These are phyloP conservation scores for Ceratoteleas bidentatus DNA, from an alignment of 1,140 invertebrate genomes.

Conservation along the genomic window DNA sequence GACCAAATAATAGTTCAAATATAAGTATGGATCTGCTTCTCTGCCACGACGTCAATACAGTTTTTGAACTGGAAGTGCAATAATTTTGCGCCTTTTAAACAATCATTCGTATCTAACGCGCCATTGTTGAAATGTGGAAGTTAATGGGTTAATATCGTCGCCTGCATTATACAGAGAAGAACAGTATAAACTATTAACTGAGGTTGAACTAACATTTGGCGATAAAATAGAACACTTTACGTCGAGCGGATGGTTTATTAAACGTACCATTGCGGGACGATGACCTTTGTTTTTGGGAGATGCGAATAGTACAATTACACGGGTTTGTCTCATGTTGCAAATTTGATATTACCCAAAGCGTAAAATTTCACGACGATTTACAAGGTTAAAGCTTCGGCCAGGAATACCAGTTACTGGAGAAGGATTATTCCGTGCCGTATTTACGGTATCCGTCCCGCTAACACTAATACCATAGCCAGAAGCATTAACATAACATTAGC, in stretches of 20 bases:
- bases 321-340: constrained; percentile 7
- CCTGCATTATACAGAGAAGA: background rate
- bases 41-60: too few relatives aligned
- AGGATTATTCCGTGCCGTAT: constrained; percentile 69
- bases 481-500: constrained; percentile 75
- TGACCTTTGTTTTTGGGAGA: constrained; percentile 15
- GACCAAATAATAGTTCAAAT: too few relatives aligned
- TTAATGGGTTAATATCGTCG: background rate
- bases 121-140: too few relatives aligned
- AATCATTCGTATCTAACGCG: too few relatives aligned
- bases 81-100: too few relatives aligned
- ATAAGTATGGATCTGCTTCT: too few relatives aligned
- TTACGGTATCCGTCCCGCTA: constrained; percentile 63
- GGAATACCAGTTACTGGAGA: constrained; percentile 58
- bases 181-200: constrained; percentile 8
- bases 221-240: constrained; percentile 7
- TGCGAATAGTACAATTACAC: constrained; percentile 20
- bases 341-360: constrained; percentile 43
- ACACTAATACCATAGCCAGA: constrained; percentile 67
- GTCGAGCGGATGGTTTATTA: constrained; percentile 6
- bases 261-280: background rate
- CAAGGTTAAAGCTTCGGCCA: constrained; percentile 50
- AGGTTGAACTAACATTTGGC: background rate
- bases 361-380: constrained; percentile 54
- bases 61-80: too few relatives aligned